A percentile compares a stretch with the other conserved stretches of the same genome.
phyloP scores from a whole-genome alignment of 2,797 vertebrate genomes.

The Cheirogaleus major region DNA sequence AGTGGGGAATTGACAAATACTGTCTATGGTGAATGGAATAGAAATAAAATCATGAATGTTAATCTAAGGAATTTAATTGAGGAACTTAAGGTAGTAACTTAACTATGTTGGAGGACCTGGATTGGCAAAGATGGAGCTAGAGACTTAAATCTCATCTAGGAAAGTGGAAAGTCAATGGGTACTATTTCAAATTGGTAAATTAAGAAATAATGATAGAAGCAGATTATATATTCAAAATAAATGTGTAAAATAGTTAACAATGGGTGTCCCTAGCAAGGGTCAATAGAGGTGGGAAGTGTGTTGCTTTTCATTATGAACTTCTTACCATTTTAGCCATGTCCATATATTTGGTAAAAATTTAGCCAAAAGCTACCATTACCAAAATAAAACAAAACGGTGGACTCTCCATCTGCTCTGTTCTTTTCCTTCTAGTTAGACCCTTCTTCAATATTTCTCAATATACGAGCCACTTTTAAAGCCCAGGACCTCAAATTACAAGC shows the following conservation, averaged over 20 bases:
- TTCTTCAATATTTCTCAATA: neutral
- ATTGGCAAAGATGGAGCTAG: neutral
- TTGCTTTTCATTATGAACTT: neutral
- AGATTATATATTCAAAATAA: neutral
- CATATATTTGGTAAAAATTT: neutral
- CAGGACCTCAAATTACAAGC: neutral
- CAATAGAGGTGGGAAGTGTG: neutral
- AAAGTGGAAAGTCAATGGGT: neutral
- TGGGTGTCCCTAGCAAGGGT: neutral
- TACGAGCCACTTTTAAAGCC: neutral
- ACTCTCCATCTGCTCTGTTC: neutral
- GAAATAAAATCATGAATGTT: neutral
- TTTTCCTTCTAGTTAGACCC: neutral
- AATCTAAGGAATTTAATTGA: neutral
- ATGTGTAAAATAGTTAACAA: neutral
- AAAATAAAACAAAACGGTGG: neutral
- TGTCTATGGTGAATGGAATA: neutral
- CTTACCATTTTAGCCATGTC: neutral
- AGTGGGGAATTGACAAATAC: neutral
- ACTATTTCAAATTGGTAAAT: neutral
- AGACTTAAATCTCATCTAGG: neutral
- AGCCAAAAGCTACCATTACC: neutral
- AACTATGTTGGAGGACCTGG: neutral
- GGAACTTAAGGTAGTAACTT: neutral
- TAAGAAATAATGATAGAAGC: neutral